Conservation (phyloP, 2,888 invertebrate species). For the Gastracanthus pulcherrimus region DNA sequence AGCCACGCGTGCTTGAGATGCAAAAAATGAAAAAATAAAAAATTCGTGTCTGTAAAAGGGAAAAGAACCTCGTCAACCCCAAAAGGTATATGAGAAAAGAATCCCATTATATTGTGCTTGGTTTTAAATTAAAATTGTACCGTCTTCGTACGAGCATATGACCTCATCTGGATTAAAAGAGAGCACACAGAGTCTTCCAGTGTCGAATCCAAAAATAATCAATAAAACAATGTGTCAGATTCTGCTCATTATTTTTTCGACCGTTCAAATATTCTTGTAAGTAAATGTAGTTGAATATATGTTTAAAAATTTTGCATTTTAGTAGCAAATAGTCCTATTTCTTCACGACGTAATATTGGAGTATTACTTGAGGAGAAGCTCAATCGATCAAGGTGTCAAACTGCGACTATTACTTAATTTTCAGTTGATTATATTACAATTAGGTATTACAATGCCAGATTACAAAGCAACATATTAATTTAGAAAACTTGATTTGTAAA, state of each 20-base stretch:
- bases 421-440: no score
- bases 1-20: conserved; percentile 49
- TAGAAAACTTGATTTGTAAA: no score
- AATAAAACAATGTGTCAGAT: conserved; percentile 20
- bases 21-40: conserved; percentile 22
- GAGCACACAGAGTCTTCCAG: conserved; percentile 25
- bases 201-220: conserved; percentile 31
- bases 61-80: conserved; percentile 22
- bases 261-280: not conserved
- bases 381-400: no score
- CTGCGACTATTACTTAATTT: no score
- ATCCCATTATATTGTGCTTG: conserved; percentile 35
- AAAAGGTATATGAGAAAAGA: not conserved
- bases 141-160: conserved; percentile 51
- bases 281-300: no score
- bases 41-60: conserved; percentile 21
- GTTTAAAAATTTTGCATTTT: no score
- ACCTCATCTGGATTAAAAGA: conserved; percentile 45
- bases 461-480: no score
- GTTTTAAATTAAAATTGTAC: conserved; percentile 61
- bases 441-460: no score
- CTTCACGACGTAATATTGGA: no score
- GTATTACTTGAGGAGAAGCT: no score
- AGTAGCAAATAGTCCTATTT: no score
- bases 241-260: not conserved